Conservation (phyloP, 1,140 invertebrate species). For the Colletes latitarsis region DNA sequence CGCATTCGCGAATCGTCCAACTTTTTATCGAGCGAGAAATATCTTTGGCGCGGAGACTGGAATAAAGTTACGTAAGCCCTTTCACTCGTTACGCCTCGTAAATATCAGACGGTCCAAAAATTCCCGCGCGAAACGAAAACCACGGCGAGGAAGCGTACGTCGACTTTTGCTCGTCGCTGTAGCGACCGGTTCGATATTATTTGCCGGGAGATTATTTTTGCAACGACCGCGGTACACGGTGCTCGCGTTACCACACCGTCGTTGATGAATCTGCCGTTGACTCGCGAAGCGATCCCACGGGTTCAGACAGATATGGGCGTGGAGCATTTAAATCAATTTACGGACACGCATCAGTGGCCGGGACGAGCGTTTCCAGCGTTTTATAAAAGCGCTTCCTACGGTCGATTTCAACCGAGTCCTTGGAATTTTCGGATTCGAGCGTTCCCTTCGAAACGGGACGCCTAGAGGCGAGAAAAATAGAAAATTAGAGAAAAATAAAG, state of each 20-base stretch:
- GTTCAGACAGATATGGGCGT: conserved; percentile 47
- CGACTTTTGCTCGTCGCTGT: conserved; percentile 10
- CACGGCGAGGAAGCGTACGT: not conserved
- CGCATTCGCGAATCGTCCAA: too few species aligned
- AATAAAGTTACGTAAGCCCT: not conserved
- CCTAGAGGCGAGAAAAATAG: too few species aligned
- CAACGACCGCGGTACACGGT: conserved; percentile 25
- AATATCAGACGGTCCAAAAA: not conserved
- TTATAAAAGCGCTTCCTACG: conserved; percentile 36
- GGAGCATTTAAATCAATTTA: conserved; percentile 66
- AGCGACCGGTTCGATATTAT: conserved; percentile 45
- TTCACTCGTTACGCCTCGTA: not conserved
- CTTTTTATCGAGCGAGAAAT: not conserved
- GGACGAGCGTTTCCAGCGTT: conserved; percentile 51
- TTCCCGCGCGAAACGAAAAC: not conserved
- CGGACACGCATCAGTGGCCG: conserved; percentile 53
- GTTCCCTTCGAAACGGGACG: not conserved
- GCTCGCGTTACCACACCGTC: conserved; percentile 40
- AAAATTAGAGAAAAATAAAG: too few species aligned
- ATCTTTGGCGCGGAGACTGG: too few species aligned
- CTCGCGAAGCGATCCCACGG: conserved; percentile 45
- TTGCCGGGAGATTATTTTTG: conserved; percentile 36
- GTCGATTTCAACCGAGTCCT: conserved; percentile 28
- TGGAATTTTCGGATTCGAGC: not conserved
- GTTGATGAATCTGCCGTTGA: conserved; percentile 50